A percentile compares a stretch with the other conserved stretches of the same genome.
phyloP scores from a whole-genome alignment of 2,797 vertebrate genomes.

The Cichlasoma orientale region DNA sequence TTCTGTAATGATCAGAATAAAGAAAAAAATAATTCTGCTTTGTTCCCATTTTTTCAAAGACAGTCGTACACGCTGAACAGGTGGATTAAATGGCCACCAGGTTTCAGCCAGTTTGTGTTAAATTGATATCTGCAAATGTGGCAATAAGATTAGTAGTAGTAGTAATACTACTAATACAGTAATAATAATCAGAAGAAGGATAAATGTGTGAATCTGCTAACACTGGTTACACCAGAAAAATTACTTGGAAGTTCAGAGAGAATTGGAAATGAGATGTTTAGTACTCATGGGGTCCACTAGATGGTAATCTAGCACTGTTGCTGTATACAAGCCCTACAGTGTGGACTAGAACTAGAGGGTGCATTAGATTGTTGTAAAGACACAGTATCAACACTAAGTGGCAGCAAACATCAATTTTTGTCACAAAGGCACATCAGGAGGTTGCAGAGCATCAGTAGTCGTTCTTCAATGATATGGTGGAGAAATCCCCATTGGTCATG shows the following conservation, averaged over 20 bases:
- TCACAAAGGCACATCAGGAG: not conserved
- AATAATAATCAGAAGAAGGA: not conserved
- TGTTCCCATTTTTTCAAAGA: not conserved
- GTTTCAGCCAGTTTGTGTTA: not conserved
- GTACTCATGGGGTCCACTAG: not conserved
- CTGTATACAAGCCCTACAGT: not conserved
- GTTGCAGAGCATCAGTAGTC: not conserved
- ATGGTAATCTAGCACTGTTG: not conserved
- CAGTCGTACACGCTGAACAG: not conserved
- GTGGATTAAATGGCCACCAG: not conserved
- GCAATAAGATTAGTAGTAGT: not conserved
- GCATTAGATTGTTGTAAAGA: constrained; percentile 30
- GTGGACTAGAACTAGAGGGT: not conserved
- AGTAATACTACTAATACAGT: not conserved
- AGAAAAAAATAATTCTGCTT: constrained; percentile 21
- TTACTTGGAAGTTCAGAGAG: no score
- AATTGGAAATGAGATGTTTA: not conserved
- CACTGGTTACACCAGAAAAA: not conserved
- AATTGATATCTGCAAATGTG: not conserved
- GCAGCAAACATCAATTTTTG: constrained; percentile 39
- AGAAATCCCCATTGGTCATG: not conserved
- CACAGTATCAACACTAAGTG: constrained; percentile 35
- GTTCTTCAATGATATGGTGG: not conserved
- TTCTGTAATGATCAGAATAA: constrained; percentile 38
- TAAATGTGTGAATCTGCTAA: not conserved